A percentile compares a stretch with the other conserved stretches of the same genome.
Conservation (phyloP, 2,888 invertebrate genomes). For the Xestoiulus laeticollis region DNA sequence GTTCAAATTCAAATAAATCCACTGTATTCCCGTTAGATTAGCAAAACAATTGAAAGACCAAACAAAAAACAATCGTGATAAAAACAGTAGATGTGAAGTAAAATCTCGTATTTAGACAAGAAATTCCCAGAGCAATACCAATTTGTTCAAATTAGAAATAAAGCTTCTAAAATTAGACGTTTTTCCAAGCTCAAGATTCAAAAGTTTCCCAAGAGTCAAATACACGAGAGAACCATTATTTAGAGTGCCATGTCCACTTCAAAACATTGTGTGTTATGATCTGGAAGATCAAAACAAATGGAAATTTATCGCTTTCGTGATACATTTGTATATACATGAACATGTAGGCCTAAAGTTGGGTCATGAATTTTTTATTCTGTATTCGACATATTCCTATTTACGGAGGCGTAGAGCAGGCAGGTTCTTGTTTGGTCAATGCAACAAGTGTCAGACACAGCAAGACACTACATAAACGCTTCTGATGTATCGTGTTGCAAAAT, state of each 20-base stretch:
- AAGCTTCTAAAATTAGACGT: background rate
- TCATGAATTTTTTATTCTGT: too few relatives aligned
- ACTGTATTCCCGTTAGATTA: background rate
- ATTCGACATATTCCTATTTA: too few relatives aligned
- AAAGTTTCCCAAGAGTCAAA: background rate
- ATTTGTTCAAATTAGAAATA: constrained; percentile 4
- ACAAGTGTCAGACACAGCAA: too few relatives aligned
- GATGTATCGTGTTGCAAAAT: too few relatives aligned
- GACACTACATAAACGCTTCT: too few relatives aligned
- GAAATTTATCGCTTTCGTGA: background rate
- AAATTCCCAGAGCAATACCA: background rate
- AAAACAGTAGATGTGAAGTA: background rate
- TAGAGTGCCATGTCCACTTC: background rate
- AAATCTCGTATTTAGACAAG: background rate
- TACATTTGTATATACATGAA: too few relatives aligned
- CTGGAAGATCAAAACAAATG: background rate
- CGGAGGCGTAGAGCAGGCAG: too few relatives aligned
- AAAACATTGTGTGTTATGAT: background rate
- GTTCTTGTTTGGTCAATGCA: too few relatives aligned
- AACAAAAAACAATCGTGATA: background rate
- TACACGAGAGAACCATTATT: background rate
- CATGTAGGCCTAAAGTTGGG: too few relatives aligned
- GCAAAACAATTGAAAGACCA: background rate
- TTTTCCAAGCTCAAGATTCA: background rate
- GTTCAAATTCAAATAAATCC: too few relatives aligned